Percentiles rank a stretch among this genome's conserved stretches.
Evolutionary conservation across 2,888 invertebrate genomes (phyloP).

Genomic region (Lasius fuliginosus): DNA sequence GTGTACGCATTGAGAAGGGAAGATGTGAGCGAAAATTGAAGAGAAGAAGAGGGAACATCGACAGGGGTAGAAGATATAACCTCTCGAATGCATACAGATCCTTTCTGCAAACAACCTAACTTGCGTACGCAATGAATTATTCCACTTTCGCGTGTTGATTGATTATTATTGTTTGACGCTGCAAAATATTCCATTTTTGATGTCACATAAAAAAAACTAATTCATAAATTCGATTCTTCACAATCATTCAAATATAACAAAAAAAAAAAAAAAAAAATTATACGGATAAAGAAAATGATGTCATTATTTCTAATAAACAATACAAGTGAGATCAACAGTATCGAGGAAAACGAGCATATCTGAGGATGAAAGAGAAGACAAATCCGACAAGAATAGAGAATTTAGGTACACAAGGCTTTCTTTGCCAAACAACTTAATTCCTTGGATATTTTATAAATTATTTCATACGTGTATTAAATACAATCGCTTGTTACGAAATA

Average conservation of each 20-base stretch:
- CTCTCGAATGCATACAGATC: constrained; percentile 28
- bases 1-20: constrained; percentile 30
- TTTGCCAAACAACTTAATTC: not conserved
- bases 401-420: not conserved
- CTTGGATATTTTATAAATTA: not conserved
- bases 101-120: constrained; percentile 41
- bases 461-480: constrained; percentile 5
- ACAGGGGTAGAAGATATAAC: constrained; percentile 11
- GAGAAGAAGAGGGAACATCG: constrained; percentile 5
- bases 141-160: constrained; percentile 42
- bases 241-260: not conserved
- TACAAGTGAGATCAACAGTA: constrained; percentile 31
- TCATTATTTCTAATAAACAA: constrained; percentile 40
- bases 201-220: not conserved
- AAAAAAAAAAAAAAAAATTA: constrained; percentile 26
- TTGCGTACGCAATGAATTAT: constrained; percentile 37
- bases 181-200: constrained; percentile 25
- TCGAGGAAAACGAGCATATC: constrained; percentile 12
- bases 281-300: constrained; percentile 1
- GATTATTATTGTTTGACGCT: constrained; percentile 43
- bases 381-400: not conserved
- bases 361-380: constrained; percentile 46
- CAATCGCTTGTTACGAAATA: not conserved
- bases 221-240: constrained; percentile 27
- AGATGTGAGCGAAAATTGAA: not conserved